These are phyloP conservation scores for Cheilosia scutellata DNA, from an alignment of 2,888 invertebrate genomes.

Conservation along the genomic window DNA sequence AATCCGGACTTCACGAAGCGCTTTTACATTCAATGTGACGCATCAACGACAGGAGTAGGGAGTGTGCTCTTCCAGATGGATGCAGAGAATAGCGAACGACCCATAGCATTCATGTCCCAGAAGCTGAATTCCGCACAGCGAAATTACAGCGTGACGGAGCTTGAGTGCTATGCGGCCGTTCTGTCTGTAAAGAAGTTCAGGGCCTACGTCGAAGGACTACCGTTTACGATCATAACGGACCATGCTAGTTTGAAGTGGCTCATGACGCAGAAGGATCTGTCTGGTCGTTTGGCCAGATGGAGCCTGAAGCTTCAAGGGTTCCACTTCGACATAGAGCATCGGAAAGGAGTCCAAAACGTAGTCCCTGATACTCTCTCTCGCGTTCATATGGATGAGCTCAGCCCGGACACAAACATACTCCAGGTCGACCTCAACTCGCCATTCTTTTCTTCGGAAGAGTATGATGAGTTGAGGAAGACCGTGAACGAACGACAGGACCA, in stretches of 20 bases:
- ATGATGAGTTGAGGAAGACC: slow-evolving; percentile 1
- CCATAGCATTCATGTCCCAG: background rate
- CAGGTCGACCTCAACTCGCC: background rate
- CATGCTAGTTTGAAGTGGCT: background rate
- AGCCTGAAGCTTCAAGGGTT: background rate
- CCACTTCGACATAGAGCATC: background rate
- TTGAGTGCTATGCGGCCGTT: background rate
- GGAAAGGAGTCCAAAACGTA: too few relatives aligned
- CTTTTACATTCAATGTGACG: slow-evolving; percentile 1
- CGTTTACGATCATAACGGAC: background rate
- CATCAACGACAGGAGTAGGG: too few relatives aligned
- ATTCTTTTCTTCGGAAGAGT: slow-evolving; percentile 5
- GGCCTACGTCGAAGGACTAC: background rate
- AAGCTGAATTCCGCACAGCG: background rate
- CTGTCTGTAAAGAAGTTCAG: background rate
- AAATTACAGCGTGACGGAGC: background rate
- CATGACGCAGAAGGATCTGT: background rate
- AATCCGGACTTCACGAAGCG: background rate
- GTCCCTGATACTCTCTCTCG: too few relatives aligned
- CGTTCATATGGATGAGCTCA: too few relatives aligned
- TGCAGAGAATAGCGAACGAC: background rate
- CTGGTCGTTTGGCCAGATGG: background rate
- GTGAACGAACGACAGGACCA: background rate
- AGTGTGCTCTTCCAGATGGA: background rate
- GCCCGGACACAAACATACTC: too few relatives aligned